Percentiles rank a stretch among this genome's conserved stretches.
Conservation (phyloP, 2,113 vertebrate species). For the Ibidorhyncha struthersii region DNA sequence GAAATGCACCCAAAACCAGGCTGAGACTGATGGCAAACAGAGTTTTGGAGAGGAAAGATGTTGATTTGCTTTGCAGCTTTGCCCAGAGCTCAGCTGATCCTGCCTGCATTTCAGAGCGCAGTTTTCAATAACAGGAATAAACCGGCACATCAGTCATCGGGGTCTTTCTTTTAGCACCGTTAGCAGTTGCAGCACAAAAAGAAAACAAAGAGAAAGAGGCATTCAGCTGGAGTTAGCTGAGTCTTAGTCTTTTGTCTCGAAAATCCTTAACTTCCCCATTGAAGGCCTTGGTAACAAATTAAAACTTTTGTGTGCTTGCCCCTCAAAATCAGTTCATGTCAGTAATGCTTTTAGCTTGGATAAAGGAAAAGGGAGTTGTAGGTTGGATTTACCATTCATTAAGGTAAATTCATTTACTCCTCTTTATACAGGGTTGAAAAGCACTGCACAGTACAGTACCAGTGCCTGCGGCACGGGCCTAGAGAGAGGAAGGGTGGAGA, state of each 20-base stretch:
- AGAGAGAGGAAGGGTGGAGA: not conserved
- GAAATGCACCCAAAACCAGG: not conserved
- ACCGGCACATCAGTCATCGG: rapidly evolving
- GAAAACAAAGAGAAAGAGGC: not conserved
- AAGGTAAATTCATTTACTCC: not conserved
- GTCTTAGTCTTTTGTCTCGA: not conserved
- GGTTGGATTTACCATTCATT: not conserved
- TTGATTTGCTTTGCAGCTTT: not conserved
- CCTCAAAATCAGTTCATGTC: not conserved
- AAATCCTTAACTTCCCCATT: constrained; percentile 29
- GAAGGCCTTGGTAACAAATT: not conserved
- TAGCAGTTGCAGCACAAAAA: constrained; percentile 22
- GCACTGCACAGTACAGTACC: not conserved
- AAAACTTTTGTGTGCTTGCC: constrained; percentile 8
- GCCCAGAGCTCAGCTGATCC: constrained; percentile 19
- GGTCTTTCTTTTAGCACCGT: not conserved
- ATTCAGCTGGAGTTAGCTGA: not conserved
- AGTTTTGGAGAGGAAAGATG: not conserved
- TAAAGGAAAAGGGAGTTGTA: not conserved
- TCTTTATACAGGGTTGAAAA: not conserved
- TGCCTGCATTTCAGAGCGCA: not conserved
- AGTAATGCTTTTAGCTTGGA: not conserved
- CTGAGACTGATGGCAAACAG: not conserved
- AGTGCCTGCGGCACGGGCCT: not conserved
- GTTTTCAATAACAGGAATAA: not conserved